A percentile compares a stretch with the other conserved stretches of the same genome.
Conservation (phyloP, 2,113 vertebrate genomes). For the Thomomys bottae region DNA sequence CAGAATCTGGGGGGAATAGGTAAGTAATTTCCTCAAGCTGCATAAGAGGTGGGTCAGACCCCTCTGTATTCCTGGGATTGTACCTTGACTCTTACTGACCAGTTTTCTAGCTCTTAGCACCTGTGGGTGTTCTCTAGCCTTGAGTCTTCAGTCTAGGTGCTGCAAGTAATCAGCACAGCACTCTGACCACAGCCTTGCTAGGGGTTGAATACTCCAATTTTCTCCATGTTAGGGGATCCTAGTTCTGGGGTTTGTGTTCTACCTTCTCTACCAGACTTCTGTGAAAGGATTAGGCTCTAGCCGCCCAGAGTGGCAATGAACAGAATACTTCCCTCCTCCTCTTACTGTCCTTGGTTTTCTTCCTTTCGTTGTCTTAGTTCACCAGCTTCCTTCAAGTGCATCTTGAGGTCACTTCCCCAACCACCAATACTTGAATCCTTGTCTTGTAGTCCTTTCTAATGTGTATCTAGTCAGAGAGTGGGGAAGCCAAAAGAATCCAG, state of each 20-base stretch:
- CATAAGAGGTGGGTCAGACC: neutral
- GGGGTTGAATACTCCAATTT: neutral
- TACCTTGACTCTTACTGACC: neutral
- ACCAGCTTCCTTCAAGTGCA: neutral
- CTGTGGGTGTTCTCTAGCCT: constrained; percentile 4
- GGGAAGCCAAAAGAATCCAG: neutral
- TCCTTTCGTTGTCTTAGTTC: neutral
- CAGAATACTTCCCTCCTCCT: neutral
- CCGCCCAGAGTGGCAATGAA: neutral
- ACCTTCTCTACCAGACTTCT: neutral
- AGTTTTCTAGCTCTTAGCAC: neutral
- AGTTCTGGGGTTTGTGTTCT: neutral
- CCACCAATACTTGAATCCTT: neutral
- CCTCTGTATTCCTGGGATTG: neutral
- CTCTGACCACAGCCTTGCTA: neutral
- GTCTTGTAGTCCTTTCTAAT: neutral
- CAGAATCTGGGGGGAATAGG: constrained; percentile 17
- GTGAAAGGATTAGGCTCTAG: neutral
- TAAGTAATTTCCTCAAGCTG: constrained; percentile 16
- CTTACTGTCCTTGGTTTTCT: neutral
- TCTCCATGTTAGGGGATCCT: neutral
- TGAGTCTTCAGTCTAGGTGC: neutral
- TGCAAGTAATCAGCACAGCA: neutral
- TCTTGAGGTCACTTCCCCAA: neutral
- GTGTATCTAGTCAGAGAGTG: neutral